Base-by-base conservation (phyloP, 2,888 invertebrate genomes). In the Cheiracanthium punctorium region DNA sequence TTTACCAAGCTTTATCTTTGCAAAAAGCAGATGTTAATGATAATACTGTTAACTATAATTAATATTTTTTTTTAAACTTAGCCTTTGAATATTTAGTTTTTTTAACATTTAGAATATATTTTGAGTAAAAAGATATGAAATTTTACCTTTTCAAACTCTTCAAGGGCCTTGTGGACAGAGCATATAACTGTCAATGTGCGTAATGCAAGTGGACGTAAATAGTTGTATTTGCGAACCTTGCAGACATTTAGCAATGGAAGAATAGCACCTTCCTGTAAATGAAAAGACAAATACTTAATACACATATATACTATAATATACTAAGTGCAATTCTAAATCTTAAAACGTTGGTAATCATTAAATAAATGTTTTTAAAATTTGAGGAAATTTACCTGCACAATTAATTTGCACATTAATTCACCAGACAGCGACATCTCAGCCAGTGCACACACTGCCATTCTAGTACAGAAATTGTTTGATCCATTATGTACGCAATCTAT, bases 381-480 rank as follows among this genome's bases (percentile, higher is more conserved):
- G 65, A 64, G 14, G 48, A 65, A 48, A 64, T 67, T 80, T 80
- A 86, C 86, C 80, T 86, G 52, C 32, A 74, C 80, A 32, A 87
- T 81, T 24, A 87, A 77, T 52, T 81, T 65, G 52, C 87, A 75
- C 87, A 87, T 87, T 14, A 87, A 29, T 0, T 65, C 67, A 48
- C 87, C 87, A 17, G 87, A 87, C 10, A 87, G 30, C 5, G 80
- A 77, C 87, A 87, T 87, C 69, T 87, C 87, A 20, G 87, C 87
- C 8, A 87, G 32, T n/a, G 87, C 87, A 73, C 80, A 87, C 10
- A 72, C 67, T 32, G 87, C 87, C 87, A 81, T 81, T 72, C 71
- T 41, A 5, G 75, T 74, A 5, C 80, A 87, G 28, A 73, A 77
- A 7, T 65, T 72, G 20, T 80, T 87, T 24, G 76, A 43, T 32